These are phyloP conservation scores for Ophonus ardosiacus DNA, from an alignment of 2,888 invertebrate genomes.

Conservation along the genomic window DNA sequence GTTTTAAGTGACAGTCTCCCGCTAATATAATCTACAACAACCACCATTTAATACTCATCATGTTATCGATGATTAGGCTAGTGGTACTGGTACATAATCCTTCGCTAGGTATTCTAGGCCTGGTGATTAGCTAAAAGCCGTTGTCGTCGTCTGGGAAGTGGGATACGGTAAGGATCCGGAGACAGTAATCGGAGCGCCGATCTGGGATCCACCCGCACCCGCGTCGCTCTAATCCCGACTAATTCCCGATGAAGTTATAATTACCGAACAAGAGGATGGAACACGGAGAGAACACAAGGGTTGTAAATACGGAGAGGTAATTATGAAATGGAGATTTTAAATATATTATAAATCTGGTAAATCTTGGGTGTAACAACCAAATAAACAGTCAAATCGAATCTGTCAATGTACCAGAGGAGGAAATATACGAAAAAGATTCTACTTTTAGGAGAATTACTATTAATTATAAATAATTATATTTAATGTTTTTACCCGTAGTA, in stretches of 20 bases:
- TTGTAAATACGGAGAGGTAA: not conserved
- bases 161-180: not conserved
- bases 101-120: not conserved
- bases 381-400: too few relatives aligned
- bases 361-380: too few relatives aligned
- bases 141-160: not conserved
- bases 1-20: too few relatives aligned
- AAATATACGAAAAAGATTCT: too few relatives aligned
- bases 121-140: slow-evolving; percentile 44
- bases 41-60: not conserved
- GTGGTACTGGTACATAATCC: not conserved
- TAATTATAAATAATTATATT: too few relatives aligned
- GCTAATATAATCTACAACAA: too few relatives aligned
- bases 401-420: too few relatives aligned
- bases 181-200: slow-evolving; percentile 16
- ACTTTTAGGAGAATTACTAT: too few relatives aligned
- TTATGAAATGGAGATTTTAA: not conserved
- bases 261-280: slow-evolving; percentile 60
- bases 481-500: too few relatives aligned
- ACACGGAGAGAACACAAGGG: not conserved
- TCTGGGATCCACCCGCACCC: not conserved
- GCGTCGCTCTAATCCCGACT: slow-evolving; percentile 41
- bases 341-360: not conserved
- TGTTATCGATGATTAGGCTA: not conserved
- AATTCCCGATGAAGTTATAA: slow-evolving; percentile 62